Base-by-base conservation (phyloP, 2,888 invertebrate genomes). In the Hyppa rectilinea region DNA sequence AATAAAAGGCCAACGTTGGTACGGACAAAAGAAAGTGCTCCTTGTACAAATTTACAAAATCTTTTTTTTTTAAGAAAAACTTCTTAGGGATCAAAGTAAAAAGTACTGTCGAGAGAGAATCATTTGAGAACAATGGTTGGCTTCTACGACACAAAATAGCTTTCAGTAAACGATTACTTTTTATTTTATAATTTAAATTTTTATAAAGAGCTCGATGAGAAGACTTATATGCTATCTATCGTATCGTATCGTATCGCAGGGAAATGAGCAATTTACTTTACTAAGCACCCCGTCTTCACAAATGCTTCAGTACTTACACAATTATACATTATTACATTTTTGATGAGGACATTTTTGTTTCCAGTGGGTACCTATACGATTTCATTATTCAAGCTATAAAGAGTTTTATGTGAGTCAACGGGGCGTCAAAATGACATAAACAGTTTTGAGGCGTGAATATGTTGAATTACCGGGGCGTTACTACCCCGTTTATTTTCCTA, bases 381-480 rank as follows among this genome's bases (percentile, higher is more conserved):
- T 82, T 78, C 64, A 82, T 80, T 78, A 82, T 71, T 71, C 47
- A 45, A 52, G 62, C 56, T 60, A 71, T 80, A 80, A 78, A 80
- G 55, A 59, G 59, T 68, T 80, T 82, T 82, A 82, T 75, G 64
- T 3, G 59, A 68, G 55, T 73, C 59, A 64, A 62, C 56, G 55
- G 68, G 43, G 56, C 62, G 52, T 58, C 70, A 71, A 78, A 62
- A 47, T 29, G 55, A 45, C 61, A 71, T 71, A 68, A 78, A 82
- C 73, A 69, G 56, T 63, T 73, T 58, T 64, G 40, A 65, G 74
- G 63, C 50, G 56, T 38, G 40, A 64, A 67, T 78, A 78, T 63
- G 49, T 67, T 63, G 47, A 43, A 72, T 63, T 55, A 55, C 26
- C 7, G 20, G 10, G 34, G 34, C 31, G 53, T 59, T 81, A 68